Conservation (phyloP, 2,888 invertebrate genomes). For the Cistogaster globosa region DNA sequence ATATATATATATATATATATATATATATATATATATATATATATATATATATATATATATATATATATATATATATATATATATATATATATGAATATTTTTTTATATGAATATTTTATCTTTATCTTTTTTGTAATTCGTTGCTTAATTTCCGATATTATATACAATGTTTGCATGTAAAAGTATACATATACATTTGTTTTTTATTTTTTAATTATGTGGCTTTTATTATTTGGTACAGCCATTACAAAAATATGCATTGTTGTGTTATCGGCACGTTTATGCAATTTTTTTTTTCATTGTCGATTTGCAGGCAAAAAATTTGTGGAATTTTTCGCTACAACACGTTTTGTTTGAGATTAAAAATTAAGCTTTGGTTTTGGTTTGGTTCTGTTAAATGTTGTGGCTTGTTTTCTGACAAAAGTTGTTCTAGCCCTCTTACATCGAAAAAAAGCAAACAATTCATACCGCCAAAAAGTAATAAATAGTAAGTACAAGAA, state of each 20-base stretch:
- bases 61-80: too few species aligned
- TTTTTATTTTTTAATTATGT: slow-evolving; percentile 14
- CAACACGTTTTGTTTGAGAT: slow-evolving; percentile 69
- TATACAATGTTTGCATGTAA: background rate
- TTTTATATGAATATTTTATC: background rate
- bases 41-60: too few species aligned
- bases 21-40: too few species aligned
- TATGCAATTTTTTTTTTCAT: slow-evolving; percentile 71
- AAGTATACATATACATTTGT: background rate
- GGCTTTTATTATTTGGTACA: slow-evolving; percentile 34
- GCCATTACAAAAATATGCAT: slow-evolving; percentile 75
- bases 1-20: too few species aligned
- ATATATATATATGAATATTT: too few species aligned
- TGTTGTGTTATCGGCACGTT: slow-evolving; percentile 81
- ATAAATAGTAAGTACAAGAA: slow-evolving; percentile 12
- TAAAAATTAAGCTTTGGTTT: slow-evolving; percentile 65
- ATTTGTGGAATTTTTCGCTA: slow-evolving; percentile 68
- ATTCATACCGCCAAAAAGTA: slow-evolving; percentile 17
- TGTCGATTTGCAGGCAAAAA: slow-evolving; percentile 61
- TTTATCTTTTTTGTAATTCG: slow-evolving; percentile 14
- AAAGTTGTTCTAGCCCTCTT: slow-evolving; percentile 5
- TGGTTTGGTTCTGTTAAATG: slow-evolving; percentile 43
- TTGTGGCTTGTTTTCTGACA: slow-evolving; percentile 27
- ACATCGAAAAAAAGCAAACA: slow-evolving; percentile 38
- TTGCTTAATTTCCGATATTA: slow-evolving; percentile 58